These are phyloP conservation scores for Cotesia glomerata DNA, from an alignment of 1,140 invertebrate species.

Conservation along the genomic window DNA sequence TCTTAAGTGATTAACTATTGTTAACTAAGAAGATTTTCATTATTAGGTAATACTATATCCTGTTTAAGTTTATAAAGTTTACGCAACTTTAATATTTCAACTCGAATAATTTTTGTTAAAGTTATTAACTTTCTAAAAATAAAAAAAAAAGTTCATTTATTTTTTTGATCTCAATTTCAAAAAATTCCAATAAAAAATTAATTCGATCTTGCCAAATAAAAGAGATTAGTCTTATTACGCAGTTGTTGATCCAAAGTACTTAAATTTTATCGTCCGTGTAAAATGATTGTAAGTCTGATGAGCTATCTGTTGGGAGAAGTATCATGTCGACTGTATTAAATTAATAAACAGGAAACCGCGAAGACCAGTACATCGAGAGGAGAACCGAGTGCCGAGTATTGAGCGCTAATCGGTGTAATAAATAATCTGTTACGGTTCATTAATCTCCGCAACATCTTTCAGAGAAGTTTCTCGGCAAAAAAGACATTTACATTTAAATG, in stretches of 20 bases:
- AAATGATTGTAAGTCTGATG: conserved; percentile 5
- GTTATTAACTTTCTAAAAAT: no score
- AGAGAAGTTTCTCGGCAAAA: neutral
- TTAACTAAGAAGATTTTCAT: no score
- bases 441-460: neutral
- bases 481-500: neutral
- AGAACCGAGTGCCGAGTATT: neutral
- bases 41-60: no score
- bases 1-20: no score
- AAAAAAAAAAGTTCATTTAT: no score
- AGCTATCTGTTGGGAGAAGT: neutral
- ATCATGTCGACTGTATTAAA: neutral
- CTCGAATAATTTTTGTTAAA: no score
- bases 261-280: conserved; percentile 27
- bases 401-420: conserved; percentile 15
- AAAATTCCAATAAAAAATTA: no score
- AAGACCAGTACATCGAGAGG: conserved; percentile 10
- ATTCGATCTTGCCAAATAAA: neutral
- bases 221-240: neutral
- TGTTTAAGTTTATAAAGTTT: no score
- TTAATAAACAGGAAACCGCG: conserved; percentile 22
- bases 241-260: neutral
- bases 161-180: no score
- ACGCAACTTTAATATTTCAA: no score
- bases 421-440: conserved; percentile 12